Percentiles rank a stretch among this genome's conserved stretches.
Evolutionary conservation across 2,888 invertebrate species (phyloP).

Genomic region (Notodonta dromedarius): DNA sequence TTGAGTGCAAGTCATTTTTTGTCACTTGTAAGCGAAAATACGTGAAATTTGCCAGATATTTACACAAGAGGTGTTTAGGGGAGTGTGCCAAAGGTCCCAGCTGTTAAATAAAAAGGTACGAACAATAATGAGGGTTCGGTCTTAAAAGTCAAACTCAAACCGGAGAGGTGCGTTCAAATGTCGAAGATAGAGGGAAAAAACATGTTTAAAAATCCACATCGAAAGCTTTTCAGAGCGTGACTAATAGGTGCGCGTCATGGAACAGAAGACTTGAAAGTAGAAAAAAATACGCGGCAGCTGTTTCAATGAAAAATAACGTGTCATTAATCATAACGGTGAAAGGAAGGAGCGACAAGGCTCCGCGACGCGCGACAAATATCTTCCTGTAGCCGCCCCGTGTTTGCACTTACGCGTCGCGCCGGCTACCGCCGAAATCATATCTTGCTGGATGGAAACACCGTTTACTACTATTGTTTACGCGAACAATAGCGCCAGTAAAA

Average conservation of each 20-base stretch:
- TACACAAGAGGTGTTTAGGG: conserved; percentile 24
- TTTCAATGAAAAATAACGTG: conserved; percentile 79
- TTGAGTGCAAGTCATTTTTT: conserved; percentile 12
- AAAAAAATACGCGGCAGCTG: conserved; percentile 78
- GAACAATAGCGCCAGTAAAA: conserved; percentile 53
- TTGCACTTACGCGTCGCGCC: conserved; percentile 55
- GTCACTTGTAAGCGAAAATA: conserved; percentile 20
- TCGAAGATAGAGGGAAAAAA: conserved; percentile 52
- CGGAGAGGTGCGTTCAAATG: conserved; percentile 44
- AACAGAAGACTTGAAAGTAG: conserved; percentile 73
- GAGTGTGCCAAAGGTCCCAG: conserved; percentile 25
- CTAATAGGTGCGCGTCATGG: conserved; percentile 76
- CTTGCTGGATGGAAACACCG: conserved; percentile 49
- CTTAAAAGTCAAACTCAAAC: conserved; percentile 47
- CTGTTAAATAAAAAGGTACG: conserved; percentile 36
- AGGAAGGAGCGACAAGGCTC: conserved; percentile 71
- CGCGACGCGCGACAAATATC: conserved; percentile 68
- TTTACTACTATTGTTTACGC: conserved; percentile 54
- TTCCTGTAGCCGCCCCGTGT: conserved; percentile 62
- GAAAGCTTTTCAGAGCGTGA: conserved; percentile 70
- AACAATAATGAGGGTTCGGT: conserved; percentile 39
- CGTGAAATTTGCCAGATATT: conserved; percentile 16
- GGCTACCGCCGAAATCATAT: conserved; percentile 48
- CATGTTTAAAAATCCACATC: conserved; percentile 64
- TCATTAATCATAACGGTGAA: conserved; percentile 79